A percentile compares a stretch with the other conserved stretches of the same genome.
Evolutionary conservation across 2,797 vertebrate genomes (phyloP).

Genomic region (Pagetopsis macropterus): DNA sequence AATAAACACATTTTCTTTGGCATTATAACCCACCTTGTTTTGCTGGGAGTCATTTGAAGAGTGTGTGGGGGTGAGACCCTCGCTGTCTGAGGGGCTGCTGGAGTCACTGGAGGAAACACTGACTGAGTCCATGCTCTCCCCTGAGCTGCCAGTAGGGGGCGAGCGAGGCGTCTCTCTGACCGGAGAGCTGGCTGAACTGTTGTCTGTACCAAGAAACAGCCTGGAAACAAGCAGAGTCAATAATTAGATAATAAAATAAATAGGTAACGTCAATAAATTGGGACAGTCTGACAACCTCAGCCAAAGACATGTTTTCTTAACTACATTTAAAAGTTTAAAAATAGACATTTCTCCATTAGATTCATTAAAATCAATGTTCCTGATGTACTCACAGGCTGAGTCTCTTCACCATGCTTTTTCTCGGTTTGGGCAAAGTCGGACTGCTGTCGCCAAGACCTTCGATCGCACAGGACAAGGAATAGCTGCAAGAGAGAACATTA

Average conservation of each 20-base stretch:
- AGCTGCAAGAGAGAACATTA: constrained; percentile 79
- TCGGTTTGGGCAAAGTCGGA: constrained; percentile 88
- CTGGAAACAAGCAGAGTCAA: constrained; percentile 71
- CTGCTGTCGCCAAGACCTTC: constrained; percentile 89
- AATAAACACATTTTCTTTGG: not conserved
- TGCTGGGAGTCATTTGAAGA: constrained; percentile 78
- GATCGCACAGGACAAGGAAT: constrained; percentile 88
- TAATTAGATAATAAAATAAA: constrained; percentile 51
- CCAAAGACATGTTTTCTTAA: not conserved
- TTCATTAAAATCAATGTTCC: not conserved
- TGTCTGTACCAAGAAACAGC: constrained; percentile 89
- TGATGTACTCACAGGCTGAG: constrained; percentile 92
- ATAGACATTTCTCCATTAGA: not conserved
- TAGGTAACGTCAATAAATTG: constrained; percentile 3
- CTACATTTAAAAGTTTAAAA: constrained; percentile 3
- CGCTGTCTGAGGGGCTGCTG: constrained; percentile 86
- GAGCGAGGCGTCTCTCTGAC: constrained; percentile 88
- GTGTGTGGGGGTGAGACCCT: constrained; percentile 80
- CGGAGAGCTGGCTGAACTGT: constrained; percentile 82
- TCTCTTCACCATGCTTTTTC: constrained; percentile 97
- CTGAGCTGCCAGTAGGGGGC: constrained; percentile 89
- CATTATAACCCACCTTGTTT: constrained; percentile 86
- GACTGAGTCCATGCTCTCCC: constrained; percentile 93
- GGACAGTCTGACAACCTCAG: constrained; percentile 12
- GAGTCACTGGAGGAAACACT: constrained; percentile 94